Base-by-base conservation (phyloP, 2,113 vertebrate genomes). In the Urocynchramus pylzowi region DNA sequence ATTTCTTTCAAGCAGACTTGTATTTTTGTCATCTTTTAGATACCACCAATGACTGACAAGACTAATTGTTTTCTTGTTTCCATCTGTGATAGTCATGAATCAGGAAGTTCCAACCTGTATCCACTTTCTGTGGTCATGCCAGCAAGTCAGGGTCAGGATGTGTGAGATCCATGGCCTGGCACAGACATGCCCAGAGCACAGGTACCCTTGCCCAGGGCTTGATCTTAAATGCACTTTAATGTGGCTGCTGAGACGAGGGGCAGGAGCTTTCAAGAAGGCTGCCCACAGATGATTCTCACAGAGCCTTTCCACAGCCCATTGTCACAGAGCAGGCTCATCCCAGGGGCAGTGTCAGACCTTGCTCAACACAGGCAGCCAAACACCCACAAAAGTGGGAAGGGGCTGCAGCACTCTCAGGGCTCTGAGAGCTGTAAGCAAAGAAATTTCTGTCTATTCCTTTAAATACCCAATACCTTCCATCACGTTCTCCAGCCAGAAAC, bases 101-200 rank as follows among this genome's bases (percentile, higher is more conserved):
- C 28, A 10, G n/a, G n/a, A 73, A 17, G 20, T 69, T 47, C 47
- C 30, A 52, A 5, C n/a, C 33, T 21, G 16, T 13, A 16, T 33
- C 42, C 4, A 0, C 35, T 31, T 49, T 22, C 9, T 71, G 7
- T 59, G n/a, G 30, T 89, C 13, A 7, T 31, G 24, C 26, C 41
- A 76, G 53, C 39, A 39, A 52, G 44, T 26, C 41, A 26, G 45
- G 52, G 6, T 50, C 30, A 35, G 47, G 42, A 4, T 44, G 20
- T 50, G 15, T 24, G 68, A 65, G 50, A 31, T 69, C 59, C 4
- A 0, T 39, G 30, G 13, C 24, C 15, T 0, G 0, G 54, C 69
- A 61, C 23, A 15, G 44, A 6, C 3, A 1, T 17, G 6, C 16
- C 21, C 26, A 21, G 49, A 42, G 39, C 2, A 1, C 42, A 28